Conservation (phyloP, 2,888 invertebrate species). For the Drosophila merina region DNA sequence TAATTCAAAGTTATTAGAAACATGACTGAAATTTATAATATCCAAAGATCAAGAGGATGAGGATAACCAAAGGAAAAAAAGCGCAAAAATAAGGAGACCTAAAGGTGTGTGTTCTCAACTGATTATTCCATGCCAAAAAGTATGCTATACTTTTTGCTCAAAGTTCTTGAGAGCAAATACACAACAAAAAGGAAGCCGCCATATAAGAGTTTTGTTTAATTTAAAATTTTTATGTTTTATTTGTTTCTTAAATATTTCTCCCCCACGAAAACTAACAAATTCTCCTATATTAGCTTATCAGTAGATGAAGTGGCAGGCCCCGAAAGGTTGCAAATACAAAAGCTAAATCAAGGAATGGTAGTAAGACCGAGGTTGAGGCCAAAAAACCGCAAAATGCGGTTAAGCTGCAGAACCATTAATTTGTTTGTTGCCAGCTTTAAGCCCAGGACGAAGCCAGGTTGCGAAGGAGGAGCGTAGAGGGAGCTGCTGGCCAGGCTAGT, state of each 20-base stretch:
- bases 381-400: slow-evolving; percentile 57
- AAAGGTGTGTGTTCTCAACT: slow-evolving; percentile 5
- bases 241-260: slow-evolving; percentile 23
- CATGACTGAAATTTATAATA: slow-evolving; percentile 84
- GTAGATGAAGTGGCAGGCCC: slow-evolving; percentile 16
- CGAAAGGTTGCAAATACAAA: not conserved
- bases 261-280: not conserved
- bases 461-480: not conserved
- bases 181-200: not conserved
- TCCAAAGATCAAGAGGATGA: slow-evolving; percentile 47
- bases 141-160: not conserved
- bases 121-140: not conserved
- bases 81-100: not conserved
- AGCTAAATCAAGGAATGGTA: not conserved
- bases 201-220: not conserved
- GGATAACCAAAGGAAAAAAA: not conserved
- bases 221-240: slow-evolving; percentile 43
- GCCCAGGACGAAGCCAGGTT: slow-evolving; percentile 14
- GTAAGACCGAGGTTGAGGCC: not conserved
- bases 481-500: slow-evolving; percentile 2
- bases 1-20: slow-evolving; percentile 84
- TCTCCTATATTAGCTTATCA: slow-evolving; percentile 25
- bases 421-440: slow-evolving; percentile 50
- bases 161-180: not conserved
- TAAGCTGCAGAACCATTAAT: slow-evolving; percentile 63